Percentiles rank a stretch among this genome's conserved stretches.
phyloP scores from a whole-genome alignment of 2,797 vertebrate genomes.

The Betta splendens region DNA sequence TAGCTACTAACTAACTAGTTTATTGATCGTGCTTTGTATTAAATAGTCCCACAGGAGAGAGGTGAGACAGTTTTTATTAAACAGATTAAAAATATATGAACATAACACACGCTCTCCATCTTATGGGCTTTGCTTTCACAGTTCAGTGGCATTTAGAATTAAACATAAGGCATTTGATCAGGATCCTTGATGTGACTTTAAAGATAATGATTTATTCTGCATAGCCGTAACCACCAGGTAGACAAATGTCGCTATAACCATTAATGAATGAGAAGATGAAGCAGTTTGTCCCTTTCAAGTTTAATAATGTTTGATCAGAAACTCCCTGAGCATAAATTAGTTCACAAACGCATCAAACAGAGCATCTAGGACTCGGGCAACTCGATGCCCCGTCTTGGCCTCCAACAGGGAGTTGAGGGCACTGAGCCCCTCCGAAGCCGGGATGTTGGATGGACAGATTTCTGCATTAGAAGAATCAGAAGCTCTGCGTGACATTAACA shows the following conservation, averaged over 20 bases:
- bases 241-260: background rate
- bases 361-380: slow-evolving; percentile 55
- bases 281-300: background rate
- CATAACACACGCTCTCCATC: too few species aligned
- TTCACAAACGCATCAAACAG: slow-evolving; percentile 67
- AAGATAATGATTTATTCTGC: too few species aligned
- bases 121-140: too few species aligned
- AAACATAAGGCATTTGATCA: too few species aligned
- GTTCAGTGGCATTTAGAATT: too few species aligned
- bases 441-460: slow-evolving; percentile 51
- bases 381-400: slow-evolving; percentile 40
- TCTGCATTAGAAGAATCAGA: slow-evolving; percentile 46
- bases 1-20: too few species aligned
- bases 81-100: too few species aligned
- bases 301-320: background rate
- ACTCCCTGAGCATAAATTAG: slow-evolving; percentile 21
- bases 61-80: too few species aligned
- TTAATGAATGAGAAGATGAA: background rate
- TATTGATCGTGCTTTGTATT: too few species aligned
- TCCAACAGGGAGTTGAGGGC: slow-evolving; percentile 46
- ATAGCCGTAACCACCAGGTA: background rate
- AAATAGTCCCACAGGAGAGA: too few species aligned
- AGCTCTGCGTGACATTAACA: background rate
- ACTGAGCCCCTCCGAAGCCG: slow-evolving; percentile 32
- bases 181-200: too few species aligned